These are phyloP conservation scores for Nanorana parkeri DNA, from an alignment of 2,113 vertebrate genomes.

Conservation along the genomic window DNA sequence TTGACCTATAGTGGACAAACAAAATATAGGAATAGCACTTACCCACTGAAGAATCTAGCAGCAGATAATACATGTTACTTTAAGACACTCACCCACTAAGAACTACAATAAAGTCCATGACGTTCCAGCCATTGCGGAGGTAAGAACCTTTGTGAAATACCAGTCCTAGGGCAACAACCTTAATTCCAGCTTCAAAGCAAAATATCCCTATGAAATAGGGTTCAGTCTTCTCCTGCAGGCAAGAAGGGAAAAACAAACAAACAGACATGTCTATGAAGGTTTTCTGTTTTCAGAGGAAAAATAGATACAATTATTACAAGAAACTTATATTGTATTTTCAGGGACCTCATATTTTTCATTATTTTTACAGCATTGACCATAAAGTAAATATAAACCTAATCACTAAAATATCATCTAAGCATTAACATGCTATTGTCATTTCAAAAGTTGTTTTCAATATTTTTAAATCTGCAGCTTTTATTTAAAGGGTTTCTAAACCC, in stretches of 20 bases:
- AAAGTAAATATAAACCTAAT: no score
- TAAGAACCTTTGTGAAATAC: slow-evolving; percentile 98
- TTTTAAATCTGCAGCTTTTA: no score
- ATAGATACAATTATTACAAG: no score
- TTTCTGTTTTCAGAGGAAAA: no score
- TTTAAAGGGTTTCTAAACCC: no score
- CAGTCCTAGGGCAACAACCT: slow-evolving; percentile 94
- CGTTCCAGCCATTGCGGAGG: slow-evolving; percentile 96
- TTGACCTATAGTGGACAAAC: neutral
- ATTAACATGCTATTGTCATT: no score
- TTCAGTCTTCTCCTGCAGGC: slow-evolving; percentile 92
- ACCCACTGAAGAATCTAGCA: neutral
- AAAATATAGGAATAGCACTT: neutral
- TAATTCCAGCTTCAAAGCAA: slow-evolving; percentile 97
- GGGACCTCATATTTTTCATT: no score
- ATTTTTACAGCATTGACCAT: no score
- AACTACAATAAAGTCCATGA: slow-evolving; percentile 99
- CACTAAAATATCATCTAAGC: no score
- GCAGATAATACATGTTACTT: neutral
- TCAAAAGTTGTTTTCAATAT: no score
- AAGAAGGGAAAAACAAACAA: slow-evolving; percentile 24
- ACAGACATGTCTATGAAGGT: neutral
- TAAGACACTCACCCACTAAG: slow-evolving; percentile 90
- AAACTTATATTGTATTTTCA: no score
- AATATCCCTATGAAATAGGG: slow-evolving; percentile 99